Percentiles rank a stretch among this genome's conserved stretches.
These are phyloP conservation scores for Drosophila differens DNA, from an alignment of 2,888 invertebrate species.

Conservation along the genomic window DNA sequence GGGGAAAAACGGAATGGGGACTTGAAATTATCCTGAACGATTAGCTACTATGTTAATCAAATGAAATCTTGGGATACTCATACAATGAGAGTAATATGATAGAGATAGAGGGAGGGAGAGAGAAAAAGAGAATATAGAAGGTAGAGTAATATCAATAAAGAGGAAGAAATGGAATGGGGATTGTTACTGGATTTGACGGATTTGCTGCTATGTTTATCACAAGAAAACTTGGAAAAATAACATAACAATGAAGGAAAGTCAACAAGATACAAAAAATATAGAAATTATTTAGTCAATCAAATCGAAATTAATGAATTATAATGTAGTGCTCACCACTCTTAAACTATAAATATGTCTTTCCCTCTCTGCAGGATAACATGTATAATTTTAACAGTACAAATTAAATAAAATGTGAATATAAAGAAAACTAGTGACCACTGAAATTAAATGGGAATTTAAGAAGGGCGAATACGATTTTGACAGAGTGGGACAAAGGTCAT, in stretches of 20 bases:
- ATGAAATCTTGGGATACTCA: neutral
- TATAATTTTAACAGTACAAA: neutral
- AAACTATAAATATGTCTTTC: neutral
- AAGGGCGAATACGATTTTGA: neutral
- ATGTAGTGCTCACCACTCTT: neutral
- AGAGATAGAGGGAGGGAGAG: neutral
- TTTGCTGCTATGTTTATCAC: neutral
- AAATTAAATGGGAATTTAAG: neutral
- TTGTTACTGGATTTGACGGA: neutral
- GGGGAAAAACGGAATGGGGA: neutral
- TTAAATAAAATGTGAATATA: neutral
- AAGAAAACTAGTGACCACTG: neutral
- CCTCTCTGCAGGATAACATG: neutral
- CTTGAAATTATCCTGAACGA: neutral
- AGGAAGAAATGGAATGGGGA: neutral
- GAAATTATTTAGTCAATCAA: neutral
- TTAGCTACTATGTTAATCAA: rapidly evolving
- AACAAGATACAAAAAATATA: neutral
- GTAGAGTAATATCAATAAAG: too few species aligned
- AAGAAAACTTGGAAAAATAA: neutral
- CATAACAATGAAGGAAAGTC: neutral
- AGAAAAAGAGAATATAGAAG: too few species aligned
- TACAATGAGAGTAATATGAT: neutral
- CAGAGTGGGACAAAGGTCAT: neutral
- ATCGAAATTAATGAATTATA: neutral